Conservation (phyloP, 30 jellyfish, hydroid and myxozoan genomes). For the Turritopsis dohrnii region DNA sequence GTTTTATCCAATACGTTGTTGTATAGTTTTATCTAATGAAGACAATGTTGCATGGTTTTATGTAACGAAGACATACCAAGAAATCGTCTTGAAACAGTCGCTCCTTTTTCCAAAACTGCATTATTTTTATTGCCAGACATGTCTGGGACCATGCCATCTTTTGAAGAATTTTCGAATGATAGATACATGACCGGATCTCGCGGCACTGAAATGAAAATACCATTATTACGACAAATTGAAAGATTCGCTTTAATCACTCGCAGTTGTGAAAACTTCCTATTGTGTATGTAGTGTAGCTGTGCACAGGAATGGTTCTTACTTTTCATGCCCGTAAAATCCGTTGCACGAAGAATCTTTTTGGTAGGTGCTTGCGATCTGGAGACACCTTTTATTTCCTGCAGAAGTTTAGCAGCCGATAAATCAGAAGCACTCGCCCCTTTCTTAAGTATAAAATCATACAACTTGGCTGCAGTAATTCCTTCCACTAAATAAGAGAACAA, state of each 20-base stretch:
- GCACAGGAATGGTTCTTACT: constrained; percentile 13
- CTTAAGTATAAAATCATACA: constrained; percentile 6
- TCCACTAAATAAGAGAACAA: background rate
- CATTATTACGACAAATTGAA: too few relatives aligned
- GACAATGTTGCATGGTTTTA: too few relatives aligned
- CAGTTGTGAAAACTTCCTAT: too few relatives aligned
- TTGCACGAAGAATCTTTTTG: background rate
- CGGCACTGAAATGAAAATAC: constrained; percentile 48
- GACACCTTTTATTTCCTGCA: background rate
- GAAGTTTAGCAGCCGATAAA: background rate
- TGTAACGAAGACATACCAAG: constrained; percentile 52
- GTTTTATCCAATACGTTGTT: background rate
- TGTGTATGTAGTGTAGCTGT: too few relatives aligned
- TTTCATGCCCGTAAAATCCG: background rate
- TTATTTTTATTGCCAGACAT: constrained; percentile 65
- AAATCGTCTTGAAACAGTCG: constrained; percentile 57
- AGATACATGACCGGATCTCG: constrained; percentile 77
- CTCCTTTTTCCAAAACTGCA: constrained; percentile 82
- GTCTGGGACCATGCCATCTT: constrained; percentile 46
- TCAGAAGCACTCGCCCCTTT: background rate
- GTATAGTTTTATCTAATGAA: too few relatives aligned
- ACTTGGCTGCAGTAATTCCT: constrained; percentile 13
- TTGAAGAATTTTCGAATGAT: constrained; percentile 51
- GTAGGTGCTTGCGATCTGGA: background rate
- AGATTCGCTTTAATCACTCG: too few relatives aligned